Evolutionary conservation across 2,113 vertebrate species (phyloP).

Genomic region (Megalops atlanticus): DNA sequence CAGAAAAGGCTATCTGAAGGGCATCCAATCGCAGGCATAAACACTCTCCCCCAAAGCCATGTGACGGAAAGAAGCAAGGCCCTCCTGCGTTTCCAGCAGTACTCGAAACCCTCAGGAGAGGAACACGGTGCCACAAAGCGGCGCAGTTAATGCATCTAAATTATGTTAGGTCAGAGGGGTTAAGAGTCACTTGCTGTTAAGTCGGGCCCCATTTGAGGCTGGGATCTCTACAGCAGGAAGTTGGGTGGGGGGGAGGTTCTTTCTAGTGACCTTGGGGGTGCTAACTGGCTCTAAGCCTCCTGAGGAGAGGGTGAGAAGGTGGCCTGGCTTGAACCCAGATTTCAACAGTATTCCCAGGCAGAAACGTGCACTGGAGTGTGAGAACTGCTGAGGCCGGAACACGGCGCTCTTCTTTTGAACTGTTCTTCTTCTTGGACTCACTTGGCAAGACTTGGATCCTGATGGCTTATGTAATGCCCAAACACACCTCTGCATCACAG

Average conservation of each 20-base stretch:
- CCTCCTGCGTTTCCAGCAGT: too few relatives aligned
- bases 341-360: slow-evolving; percentile 7
- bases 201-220: not conserved
- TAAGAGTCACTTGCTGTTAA: slow-evolving; percentile 24
- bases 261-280: slow-evolving; percentile 23
- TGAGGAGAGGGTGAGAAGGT: slow-evolving; percentile 33
- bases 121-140: slow-evolving; percentile 26
- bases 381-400: not conserved
- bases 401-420: too few relatives aligned
- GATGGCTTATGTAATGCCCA: too few relatives aligned
- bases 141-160: slow-evolving; percentile 33
- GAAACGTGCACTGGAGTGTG: not conserved
- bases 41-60: too few relatives aligned
- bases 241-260: not conserved
- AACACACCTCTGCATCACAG: too few relatives aligned
- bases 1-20: too few relatives aligned
- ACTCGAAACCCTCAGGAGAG: too few relatives aligned
- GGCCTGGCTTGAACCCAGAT: slow-evolving; percentile 30
- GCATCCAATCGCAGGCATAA: too few relatives aligned
- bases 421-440: too few relatives aligned
- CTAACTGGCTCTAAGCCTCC: slow-evolving; percentile 39
- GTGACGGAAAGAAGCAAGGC: too few relatives aligned
- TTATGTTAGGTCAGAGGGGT: too few relatives aligned
- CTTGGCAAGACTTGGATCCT: too few relatives aligned
- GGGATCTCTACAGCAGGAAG: slow-evolving; percentile 18